phyloP scores from a whole-genome alignment of 2,113 vertebrate genomes.

The Bungarus multicinctus region DNA sequence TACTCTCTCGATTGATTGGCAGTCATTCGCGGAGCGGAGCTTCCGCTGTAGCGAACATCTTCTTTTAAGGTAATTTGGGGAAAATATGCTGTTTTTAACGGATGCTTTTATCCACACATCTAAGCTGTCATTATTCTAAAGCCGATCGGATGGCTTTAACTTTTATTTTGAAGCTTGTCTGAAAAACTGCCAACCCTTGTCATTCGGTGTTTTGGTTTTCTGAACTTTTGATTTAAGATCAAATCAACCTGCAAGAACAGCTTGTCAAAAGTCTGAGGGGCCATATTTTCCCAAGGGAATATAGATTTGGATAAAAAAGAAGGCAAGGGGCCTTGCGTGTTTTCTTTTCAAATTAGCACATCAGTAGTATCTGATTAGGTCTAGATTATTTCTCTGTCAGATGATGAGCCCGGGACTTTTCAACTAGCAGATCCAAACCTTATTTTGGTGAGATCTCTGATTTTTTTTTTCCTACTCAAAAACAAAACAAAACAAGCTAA shows the following conservation, averaged over 20 bases:
- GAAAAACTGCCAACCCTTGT: constrained; percentile 40
- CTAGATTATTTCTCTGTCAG: not conserved
- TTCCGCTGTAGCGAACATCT: constrained; percentile 74
- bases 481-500: not conserved
- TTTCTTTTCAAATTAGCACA: not conserved
- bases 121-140: constrained; percentile 58
- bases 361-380: not conserved
- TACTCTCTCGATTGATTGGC: constrained; percentile 74
- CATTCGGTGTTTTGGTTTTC: not conserved
- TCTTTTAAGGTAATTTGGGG: constrained; percentile 71
- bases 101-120: constrained; percentile 64
- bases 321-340: not conserved
- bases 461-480: not conserved
- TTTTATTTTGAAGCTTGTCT: constrained; percentile 37
- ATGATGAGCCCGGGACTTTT: not conserved
- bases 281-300: not conserved
- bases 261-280: not conserved
- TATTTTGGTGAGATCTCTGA: not conserved
- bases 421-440: not conserved
- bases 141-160: constrained; percentile 53
- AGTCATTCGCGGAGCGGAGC: constrained; percentile 70
- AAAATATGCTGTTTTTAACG: constrained; percentile 70
- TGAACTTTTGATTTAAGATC: constrained; percentile 27
- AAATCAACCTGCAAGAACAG: not conserved
- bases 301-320: not conserved